Conservation (phyloP, 2,113 vertebrate species). For the Recurvirostra avosetta region DNA sequence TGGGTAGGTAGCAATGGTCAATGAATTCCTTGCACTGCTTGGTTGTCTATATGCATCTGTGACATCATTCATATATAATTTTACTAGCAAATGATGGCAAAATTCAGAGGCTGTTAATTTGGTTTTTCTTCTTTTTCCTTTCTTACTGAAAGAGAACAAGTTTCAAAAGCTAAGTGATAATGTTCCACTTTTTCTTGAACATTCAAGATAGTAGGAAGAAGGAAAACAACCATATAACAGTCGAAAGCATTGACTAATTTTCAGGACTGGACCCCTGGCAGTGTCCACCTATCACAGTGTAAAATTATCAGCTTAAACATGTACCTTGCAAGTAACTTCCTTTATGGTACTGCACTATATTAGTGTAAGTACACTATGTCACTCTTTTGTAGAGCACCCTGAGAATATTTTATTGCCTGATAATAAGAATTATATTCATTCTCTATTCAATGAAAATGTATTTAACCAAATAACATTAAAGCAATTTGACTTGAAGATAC, state of each 20-base stretch:
- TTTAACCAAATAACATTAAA: background rate
- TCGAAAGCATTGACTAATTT: background rate
- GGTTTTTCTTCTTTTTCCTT: background rate
- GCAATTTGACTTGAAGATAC: background rate
- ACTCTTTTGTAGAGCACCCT: background rate
- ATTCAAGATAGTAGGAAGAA: background rate
- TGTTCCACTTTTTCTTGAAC: background rate
- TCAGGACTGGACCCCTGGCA: background rate
- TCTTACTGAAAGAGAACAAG: background rate
- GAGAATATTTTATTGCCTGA: background rate
- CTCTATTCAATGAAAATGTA: background rate
- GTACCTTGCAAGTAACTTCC: background rate
- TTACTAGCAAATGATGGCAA: background rate
- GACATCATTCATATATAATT: background rate
- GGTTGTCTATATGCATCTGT: background rate
- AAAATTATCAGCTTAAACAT: background rate
- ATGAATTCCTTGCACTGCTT: constrained; percentile 14
- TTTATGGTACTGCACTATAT: background rate
- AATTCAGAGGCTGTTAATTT: background rate
- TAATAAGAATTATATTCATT: background rate
- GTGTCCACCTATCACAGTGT: too few relatives aligned
- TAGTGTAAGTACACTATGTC: background rate
- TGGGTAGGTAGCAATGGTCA: constrained; percentile 10
- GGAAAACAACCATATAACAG: background rate
- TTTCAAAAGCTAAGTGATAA: background rate